Base-by-base conservation (phyloP, 2,888 invertebrate species). In the Melanargia galathea region DNA sequence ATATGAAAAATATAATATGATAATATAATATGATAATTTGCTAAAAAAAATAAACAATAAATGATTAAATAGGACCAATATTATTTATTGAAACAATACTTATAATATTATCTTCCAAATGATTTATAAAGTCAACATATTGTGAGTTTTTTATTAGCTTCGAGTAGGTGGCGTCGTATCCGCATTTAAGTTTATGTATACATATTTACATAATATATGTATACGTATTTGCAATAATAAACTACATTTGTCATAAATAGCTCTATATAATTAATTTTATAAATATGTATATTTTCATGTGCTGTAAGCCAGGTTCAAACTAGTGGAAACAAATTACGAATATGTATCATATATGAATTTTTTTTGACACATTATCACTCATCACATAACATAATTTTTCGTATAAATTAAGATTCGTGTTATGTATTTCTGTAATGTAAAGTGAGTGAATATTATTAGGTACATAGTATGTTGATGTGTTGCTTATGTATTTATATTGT, bases 381-480 rank as follows among this genome's bases (percentile, higher is more conserved):
- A n/a, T n/a, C n/a, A 16, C 6, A 40, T 40, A 8, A n/a, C 38
- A n/a, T 13, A 22, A 13, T 48, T 48, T 18, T 16, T 8, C 18
- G 8, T 45, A 45, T 16, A 45, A 16, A 48, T n/a, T 48, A 26
- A 24, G 24, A n/a, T n/a, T 48, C n/a, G 48, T 48, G 48, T 24
- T 48, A n/a, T 48, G 13, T 2, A n/a, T 13, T 48, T 33, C 33
- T 11, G 11, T 11, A 38, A n/a, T 38, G 38, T 4, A 24, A 24
- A 22, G 13, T 48, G 24, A 24, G 48, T 45, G 18, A 45, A 45
- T 45, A 20, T 18, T 18, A 18, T 6, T 40, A 40, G n/a, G n/a
- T n/a, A n/a, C n/a, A n/a, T n/a, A n/a, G n/a, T n/a, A n/a, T 52
- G 33, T 35, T 52, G 20, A 18, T 52, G 33, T 52, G 13, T 52